Conservation (phyloP, 1,140 invertebrate species). For the Drosophila albomicans region DNA sequence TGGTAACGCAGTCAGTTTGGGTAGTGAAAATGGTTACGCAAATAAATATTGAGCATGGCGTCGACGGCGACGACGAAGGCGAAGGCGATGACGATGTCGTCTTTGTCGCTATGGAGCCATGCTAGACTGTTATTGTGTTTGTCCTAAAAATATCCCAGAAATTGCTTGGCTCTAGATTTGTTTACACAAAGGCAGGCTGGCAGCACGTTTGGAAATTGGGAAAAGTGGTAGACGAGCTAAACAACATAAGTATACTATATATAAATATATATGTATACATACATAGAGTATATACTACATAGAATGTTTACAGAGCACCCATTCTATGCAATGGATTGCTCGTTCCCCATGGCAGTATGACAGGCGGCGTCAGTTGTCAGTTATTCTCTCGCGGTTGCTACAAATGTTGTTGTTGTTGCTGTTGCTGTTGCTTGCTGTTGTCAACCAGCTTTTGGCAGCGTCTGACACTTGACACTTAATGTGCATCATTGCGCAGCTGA, state of each 20-base stretch:
- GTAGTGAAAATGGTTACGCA: constrained; percentile 59
- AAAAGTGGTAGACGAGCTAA: constrained; percentile 57
- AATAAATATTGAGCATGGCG: constrained; percentile 68
- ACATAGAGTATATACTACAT: constrained; percentile 7
- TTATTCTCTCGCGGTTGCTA: constrained; percentile 39
- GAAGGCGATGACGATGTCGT: constrained; percentile 14
- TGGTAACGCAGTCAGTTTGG: constrained; percentile 25
- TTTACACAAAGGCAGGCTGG: constrained; percentile 63
- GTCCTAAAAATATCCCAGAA: constrained; percentile 58
- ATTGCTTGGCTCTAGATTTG: constrained; percentile 54
- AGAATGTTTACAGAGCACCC: constrained; percentile 9
- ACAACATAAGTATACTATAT: constrained; percentile 67
- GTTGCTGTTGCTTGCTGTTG: constrained; percentile 50
- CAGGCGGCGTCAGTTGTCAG: constrained; percentile 50
- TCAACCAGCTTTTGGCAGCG: constrained; percentile 77
- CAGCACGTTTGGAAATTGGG: constrained; percentile 65
- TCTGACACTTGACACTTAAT: constrained; percentile 80
- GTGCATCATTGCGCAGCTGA: constrained; percentile 82
- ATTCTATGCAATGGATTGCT: constrained; percentile 39
- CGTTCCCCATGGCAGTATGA: constrained; percentile 45
- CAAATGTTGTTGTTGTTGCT: constrained; percentile 39
- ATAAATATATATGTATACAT: constrained; percentile 17
- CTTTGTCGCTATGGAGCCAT: constrained; percentile 34
- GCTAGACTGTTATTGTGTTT: constrained; percentile 55
- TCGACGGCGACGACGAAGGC: neutral